Evolutionary conservation across 2,113 vertebrate genomes (phyloP).

Genomic region (Blennius ocellaris): DNA sequence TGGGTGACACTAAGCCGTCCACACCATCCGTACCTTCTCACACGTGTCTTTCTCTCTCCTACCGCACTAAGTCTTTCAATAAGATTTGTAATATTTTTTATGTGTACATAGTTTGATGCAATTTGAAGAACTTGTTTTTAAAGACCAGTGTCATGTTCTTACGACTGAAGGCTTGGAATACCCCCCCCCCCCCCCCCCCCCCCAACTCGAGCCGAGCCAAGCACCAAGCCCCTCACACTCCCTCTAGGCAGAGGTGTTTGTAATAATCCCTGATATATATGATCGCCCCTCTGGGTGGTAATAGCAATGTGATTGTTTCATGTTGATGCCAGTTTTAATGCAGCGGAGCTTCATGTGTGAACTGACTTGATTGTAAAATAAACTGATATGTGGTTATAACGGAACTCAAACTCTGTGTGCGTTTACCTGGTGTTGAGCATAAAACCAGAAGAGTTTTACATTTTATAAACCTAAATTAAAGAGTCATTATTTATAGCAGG

Average conservation of each 20-base stretch:
- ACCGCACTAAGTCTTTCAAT: slow-evolving; percentile 65
- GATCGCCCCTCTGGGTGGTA: slow-evolving; percentile 41
- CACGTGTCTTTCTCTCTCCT: slow-evolving; percentile 40
- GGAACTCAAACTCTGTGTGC: too few relatives aligned
- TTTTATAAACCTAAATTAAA: too few relatives aligned
- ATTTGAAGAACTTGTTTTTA: slow-evolving; percentile 66
- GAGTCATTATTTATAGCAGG: too few relatives aligned
- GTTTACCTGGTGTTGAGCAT: too few relatives aligned
- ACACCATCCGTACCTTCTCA: slow-evolving; percentile 28
- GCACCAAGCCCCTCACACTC: slow-evolving; percentile 30
- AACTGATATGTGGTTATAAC: slow-evolving; percentile 63
- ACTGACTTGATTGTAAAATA: slow-evolving; percentile 75
- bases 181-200: too few relatives aligned
- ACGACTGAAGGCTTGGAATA: slow-evolving; percentile 37
- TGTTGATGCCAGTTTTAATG: slow-evolving; percentile 56
- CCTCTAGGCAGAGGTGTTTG: slow-evolving; percentile 57
- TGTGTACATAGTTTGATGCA: slow-evolving; percentile 77
- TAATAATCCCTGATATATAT: slow-evolving; percentile 39
- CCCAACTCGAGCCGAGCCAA: slow-evolving; percentile 35
- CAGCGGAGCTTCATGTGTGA: slow-evolving; percentile 61
- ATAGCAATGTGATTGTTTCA: slow-evolving; percentile 64
- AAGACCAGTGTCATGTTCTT: slow-evolving; percentile 60
- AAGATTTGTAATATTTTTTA: slow-evolving; percentile 75
- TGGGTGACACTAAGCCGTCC: slow-evolving; percentile 33
- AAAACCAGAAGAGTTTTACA: too few relatives aligned